Evolutionary conservation across 2,113 vertebrate genomes (phyloP).

Genomic region (Psephotus haematonotus): DNA sequence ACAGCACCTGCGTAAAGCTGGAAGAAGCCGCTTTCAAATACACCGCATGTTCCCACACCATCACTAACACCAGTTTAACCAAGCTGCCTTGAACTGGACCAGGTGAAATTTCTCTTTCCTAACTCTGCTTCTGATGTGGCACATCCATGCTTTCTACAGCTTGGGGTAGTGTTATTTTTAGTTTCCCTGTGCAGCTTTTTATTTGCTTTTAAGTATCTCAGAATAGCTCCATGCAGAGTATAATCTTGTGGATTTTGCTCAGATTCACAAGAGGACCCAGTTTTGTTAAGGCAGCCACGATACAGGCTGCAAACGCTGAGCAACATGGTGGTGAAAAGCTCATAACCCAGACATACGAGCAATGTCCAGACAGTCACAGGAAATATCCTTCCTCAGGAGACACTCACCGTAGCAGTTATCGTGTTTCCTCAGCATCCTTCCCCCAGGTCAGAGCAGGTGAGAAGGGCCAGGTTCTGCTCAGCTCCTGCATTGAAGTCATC

Average conservation of each 20-base stretch:
- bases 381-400: background rate
- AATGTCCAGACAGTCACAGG: background rate
- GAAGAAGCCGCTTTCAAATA: background rate
- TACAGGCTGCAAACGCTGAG: background rate
- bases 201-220: background rate
- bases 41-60: rapidly evolving
- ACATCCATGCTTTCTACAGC: background rate
- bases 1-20: rapidly evolving
- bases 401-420: background rate
- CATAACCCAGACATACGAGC: rapidly evolving
- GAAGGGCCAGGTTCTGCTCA: background rate
- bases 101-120: background rate
- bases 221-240: background rate
- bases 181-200: background rate
- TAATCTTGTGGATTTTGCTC: background rate
- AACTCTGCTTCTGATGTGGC: background rate
- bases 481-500: background rate
- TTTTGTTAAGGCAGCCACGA: background rate
- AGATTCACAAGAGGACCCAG: background rate
- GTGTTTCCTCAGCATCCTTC: background rate
- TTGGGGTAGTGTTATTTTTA: conserved; percentile 18
- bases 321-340: rapidly evolving
- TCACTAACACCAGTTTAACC: background rate
- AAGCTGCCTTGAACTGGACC: background rate
- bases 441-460: background rate